Evolutionary conservation across 2,113 vertebrate genomes (phyloP).

Genomic region (Pseudolaguvia tuberculata): DNA sequence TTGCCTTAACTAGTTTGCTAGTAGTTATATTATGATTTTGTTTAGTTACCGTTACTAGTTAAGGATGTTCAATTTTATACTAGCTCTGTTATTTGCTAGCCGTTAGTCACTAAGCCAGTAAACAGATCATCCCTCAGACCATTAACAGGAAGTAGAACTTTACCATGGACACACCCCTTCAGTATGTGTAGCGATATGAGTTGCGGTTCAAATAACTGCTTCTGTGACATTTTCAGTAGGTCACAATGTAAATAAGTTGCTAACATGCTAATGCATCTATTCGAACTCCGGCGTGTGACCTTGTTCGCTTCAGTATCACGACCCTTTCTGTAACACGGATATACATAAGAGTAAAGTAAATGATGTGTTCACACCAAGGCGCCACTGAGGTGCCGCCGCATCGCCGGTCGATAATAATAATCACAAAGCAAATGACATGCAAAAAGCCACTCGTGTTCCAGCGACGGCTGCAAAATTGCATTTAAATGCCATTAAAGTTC

Average conservation of each 20-base stretch:
- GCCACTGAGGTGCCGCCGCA: neutral
- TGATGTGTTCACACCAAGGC: constrained; percentile 32
- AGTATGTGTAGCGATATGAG: neutral
- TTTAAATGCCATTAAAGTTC: constrained; percentile 58
- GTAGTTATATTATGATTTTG: neutral
- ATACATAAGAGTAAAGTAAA: constrained; percentile 32
- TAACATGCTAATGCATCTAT: constrained; percentile 27
- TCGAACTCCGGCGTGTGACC: constrained; percentile 17
- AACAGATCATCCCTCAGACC: neutral
- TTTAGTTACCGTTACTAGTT: neutral
- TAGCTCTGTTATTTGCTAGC: too few species aligned
- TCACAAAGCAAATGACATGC: constrained; percentile 46
- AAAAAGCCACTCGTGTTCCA: constrained; percentile 46
- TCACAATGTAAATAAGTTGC: constrained; percentile 37
- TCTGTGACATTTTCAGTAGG: constrained; percentile 37
- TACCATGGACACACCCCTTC: neutral
- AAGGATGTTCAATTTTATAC: too few species aligned
- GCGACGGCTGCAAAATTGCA: constrained; percentile 45
- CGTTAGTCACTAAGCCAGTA: neutral
- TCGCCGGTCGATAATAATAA: constrained; percentile 46
- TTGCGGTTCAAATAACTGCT: neutral
- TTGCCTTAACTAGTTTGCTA: too few species aligned
- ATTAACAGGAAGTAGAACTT: neutral
- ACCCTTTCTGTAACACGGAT: constrained; percentile 35
- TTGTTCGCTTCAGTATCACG: neutral